Evolutionary conservation across 2,797 vertebrate species (phyloP).

Genomic region (Micromesistius poutassou): DNA sequence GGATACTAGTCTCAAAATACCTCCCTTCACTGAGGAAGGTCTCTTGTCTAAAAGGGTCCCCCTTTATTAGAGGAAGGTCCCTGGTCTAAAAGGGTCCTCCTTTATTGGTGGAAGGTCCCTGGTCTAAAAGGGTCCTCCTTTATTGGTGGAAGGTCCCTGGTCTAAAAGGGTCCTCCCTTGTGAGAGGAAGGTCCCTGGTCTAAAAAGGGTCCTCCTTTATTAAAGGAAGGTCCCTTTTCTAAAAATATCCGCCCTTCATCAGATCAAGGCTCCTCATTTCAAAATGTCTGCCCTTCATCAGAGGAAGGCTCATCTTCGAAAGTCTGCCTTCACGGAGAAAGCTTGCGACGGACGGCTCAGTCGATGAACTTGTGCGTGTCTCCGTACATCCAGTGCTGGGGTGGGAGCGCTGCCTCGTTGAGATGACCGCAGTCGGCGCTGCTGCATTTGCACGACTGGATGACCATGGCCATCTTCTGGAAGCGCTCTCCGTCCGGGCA

Average conservation of each 20-base stretch:
- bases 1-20: neutral
- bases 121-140: neutral
- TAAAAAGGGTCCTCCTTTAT: too few species aligned
- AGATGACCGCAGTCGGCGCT: slow-evolving; percentile 58
- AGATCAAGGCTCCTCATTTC: slow-evolving; percentile 2
- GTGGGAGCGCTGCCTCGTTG: slow-evolving; percentile 65
- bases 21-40: neutral
- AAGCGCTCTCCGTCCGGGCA: slow-evolving; percentile 67
- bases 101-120: neutral
- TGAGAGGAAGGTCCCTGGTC: too few species aligned
- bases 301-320: neutral
- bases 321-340: slow-evolving; percentile 9
- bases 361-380: slow-evolving; percentile 70
- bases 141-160: neutral
- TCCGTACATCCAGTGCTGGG: slow-evolving; percentile 68
- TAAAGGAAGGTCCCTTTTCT: neutral
- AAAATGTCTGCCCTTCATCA: neutral
- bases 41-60: neutral
- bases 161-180: too few species aligned
- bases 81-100: neutral
- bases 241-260: neutral
- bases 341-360: slow-evolving; percentile 30
- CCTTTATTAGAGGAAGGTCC: neutral
- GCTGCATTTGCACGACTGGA: slow-evolving; percentile 74
- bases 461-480: slow-evolving; percentile 67